Evolutionary conservation across 2,797 vertebrate species (phyloP).

Genomic region (Lycodopsis pacificus): DNA sequence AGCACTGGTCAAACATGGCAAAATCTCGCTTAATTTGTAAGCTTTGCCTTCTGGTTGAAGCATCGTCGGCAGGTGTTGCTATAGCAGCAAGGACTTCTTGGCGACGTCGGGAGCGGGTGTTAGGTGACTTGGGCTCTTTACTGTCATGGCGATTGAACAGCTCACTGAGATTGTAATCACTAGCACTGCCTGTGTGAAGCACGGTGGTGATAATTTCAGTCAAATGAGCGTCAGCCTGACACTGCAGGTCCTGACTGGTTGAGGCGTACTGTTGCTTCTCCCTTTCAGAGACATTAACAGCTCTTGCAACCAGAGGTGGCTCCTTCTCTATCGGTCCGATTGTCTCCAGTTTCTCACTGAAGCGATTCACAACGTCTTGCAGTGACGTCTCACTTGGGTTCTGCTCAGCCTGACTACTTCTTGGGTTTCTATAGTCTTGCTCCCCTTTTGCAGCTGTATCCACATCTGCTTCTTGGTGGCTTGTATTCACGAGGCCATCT

Average conservation of each 20-base stretch:
- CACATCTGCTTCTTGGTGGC: slow-evolving; percentile 34
- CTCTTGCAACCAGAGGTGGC: slow-evolving; percentile 75
- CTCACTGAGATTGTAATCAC: slow-evolving; percentile 93
- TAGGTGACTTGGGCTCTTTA: slow-evolving; percentile 88
- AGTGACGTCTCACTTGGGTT: slow-evolving; percentile 83
- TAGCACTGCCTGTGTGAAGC: slow-evolving; percentile 87
- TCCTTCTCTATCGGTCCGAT: slow-evolving; percentile 87
- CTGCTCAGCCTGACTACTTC: slow-evolving; percentile 70
- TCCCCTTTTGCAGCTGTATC: slow-evolving; percentile 64
- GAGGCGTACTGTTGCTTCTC: slow-evolving; percentile 78
- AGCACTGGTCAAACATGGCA: slow-evolving; percentile 86
- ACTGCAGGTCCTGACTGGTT: slow-evolving; percentile 81
- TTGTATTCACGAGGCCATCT: slow-evolving; percentile 39
- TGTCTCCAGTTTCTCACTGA: slow-evolving; percentile 92
- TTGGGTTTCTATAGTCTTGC: slow-evolving; percentile 50
- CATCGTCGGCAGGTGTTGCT: slow-evolving; percentile 84
- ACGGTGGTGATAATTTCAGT: slow-evolving; percentile 92
- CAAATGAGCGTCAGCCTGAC: slow-evolving; percentile 85
- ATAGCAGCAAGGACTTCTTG: slow-evolving; percentile 88
- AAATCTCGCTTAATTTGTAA: slow-evolving; percentile 92
- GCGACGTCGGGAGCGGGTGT: slow-evolving; percentile 90
- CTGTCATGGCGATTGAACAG: slow-evolving; percentile 89
- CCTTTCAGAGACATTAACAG: slow-evolving; percentile 78
- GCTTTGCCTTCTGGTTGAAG: slow-evolving; percentile 86
- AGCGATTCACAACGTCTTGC: slow-evolving; percentile 90